Base-by-base conservation (phyloP, 2,888 invertebrate species). In the Sepiola atlantica region DNA sequence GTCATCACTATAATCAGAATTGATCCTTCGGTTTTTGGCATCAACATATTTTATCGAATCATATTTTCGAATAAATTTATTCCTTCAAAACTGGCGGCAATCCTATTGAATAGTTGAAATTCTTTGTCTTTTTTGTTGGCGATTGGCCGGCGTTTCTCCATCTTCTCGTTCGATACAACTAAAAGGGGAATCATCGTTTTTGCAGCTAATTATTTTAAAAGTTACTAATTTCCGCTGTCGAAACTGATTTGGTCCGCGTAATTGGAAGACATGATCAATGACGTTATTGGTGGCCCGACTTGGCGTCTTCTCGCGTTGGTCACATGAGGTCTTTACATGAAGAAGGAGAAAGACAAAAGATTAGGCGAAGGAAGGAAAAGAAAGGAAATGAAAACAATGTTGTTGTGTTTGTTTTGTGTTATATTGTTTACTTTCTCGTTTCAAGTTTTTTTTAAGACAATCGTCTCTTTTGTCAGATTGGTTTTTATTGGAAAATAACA, bases 211-310 rank as follows among this genome's bases (percentile, higher is more conserved):
- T 77, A 77, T 32, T 77, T 77, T 77, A 32, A 77, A 77, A 77
- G 77, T 77, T 77, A 77, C 77, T 77, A 77, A 77, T 77, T 77
- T 77, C 77, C 77, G 77, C n/a, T 77, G 77, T 77, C 77, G 77
- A 77, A 77, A 77, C n/a, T 77, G 77, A 77, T 77, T 77, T 77
- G 20, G n/a, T n/a, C 32, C 0, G n/a, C 14, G n/a, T 77, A 32
- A 77, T 77, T 77, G 77, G 77, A 77, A 32, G n/a, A 3, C 14
- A 4, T n/a, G 77, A 32, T 32, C 77, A 32, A 18, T 77, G 77
- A n/a, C 0, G 12, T 77, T 77, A 77, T 77, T 77, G n/a, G 28
- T 77, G n/a, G 28, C n/a, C n/a, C 24, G 77, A 77, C 77, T 77
- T 77, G n/a, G 32, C 32, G n/a, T 77, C n/a, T 77, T n/a, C 77